A percentile compares a stretch with the other conserved stretches of the same genome.
phyloP scores from a whole-genome alignment of 2,113 vertebrate genomes.

The Poeciliopsis turrubarensis region DNA sequence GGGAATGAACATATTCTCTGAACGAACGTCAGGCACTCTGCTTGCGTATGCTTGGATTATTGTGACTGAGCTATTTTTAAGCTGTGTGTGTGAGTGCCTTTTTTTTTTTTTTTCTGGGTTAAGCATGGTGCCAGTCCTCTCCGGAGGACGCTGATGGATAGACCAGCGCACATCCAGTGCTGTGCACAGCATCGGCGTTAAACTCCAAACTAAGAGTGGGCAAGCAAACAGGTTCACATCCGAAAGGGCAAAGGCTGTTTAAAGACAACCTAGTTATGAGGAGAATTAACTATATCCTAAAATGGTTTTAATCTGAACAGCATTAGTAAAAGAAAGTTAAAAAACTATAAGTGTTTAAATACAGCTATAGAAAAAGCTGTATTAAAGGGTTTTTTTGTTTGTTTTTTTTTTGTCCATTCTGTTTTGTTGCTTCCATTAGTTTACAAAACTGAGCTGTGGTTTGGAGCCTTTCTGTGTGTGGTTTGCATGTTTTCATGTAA shows the following conservation, averaged over 20 bases:
- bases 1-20: conserved; percentile 72
- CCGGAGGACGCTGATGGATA: conserved; percentile 47
- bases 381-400: no score
- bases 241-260: neutral
- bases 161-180: conserved; percentile 24
- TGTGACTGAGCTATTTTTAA: conserved; percentile 77
- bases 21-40: conserved; percentile 71
- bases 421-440: neutral
- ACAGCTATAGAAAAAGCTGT: neutral
- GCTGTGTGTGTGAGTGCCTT: conserved; percentile 48
- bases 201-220: conserved; percentile 16
- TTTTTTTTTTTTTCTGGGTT: conserved; percentile 72
- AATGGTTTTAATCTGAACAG: neutral
- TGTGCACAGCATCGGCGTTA: conserved; percentile 47
- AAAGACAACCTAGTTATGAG: neutral
- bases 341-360: neutral
- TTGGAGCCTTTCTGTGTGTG: neutral
- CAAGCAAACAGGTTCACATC: conserved; percentile 10
- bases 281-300: neutral
- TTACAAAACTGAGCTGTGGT: neutral
- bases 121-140: conserved; percentile 58
- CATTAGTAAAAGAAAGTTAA: neutral
- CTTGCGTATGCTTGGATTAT: conserved; percentile 77
- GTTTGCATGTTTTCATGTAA: neutral
- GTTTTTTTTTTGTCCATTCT: no score